Percentiles rank a stretch among this genome's conserved stretches.
Evolutionary conservation across 2,888 invertebrate genomes (phyloP).

Genomic region (Drosophila conformis): DNA sequence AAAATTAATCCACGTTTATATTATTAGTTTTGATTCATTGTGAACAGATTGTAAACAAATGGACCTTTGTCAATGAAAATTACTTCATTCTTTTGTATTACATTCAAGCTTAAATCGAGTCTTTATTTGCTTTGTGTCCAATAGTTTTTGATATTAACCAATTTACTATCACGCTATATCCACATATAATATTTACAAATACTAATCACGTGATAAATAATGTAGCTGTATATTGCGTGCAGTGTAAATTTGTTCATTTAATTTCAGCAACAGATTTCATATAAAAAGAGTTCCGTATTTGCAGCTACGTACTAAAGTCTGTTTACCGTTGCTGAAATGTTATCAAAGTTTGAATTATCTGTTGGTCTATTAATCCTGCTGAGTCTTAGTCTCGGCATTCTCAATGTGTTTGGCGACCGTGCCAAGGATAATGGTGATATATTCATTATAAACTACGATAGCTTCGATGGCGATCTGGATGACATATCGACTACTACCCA

Average conservation of each 20-base stretch:
- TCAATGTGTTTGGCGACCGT: constrained; percentile 40
- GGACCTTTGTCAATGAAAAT: background rate
- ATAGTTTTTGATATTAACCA: constrained; percentile 9
- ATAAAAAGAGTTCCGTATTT: constrained; percentile 37
- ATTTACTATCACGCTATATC: constrained; percentile 52
- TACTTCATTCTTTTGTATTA: background rate
- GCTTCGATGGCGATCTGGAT: constrained; percentile 64
- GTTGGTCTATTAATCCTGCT: constrained; percentile 25
- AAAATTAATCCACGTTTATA: background rate
- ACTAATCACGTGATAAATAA: constrained; percentile 8
- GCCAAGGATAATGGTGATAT: constrained; percentile 81
- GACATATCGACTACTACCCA: constrained; percentile 52
- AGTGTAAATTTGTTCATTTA: constrained; percentile 13
- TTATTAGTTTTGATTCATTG: background rate
- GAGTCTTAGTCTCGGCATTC: constrained; percentile 2
- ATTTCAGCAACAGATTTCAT: constrained; percentile 3
- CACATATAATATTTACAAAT: constrained; percentile 23
- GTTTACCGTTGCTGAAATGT: constrained; percentile 43
- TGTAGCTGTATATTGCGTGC: constrained; percentile 52
- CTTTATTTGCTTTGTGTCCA: constrained; percentile 29
- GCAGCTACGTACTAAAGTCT: background rate
- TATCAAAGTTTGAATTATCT: constrained; percentile 5
- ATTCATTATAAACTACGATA: constrained; percentile 69
- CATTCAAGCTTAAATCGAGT: background rate
- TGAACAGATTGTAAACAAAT: background rate